Base-by-base conservation (phyloP, 2,797 vertebrate genomes). In the Sebastes nivosus region DNA sequence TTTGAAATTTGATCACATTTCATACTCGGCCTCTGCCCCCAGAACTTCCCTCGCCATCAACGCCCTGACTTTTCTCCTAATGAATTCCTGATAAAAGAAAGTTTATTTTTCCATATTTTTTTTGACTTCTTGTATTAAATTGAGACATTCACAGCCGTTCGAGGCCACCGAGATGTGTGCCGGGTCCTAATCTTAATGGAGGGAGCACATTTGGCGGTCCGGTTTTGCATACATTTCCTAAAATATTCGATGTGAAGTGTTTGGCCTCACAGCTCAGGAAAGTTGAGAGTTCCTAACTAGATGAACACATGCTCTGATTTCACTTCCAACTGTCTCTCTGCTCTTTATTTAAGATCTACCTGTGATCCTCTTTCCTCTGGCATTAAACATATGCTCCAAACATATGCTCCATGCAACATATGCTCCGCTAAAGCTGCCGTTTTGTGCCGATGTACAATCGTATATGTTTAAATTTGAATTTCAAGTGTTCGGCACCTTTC, bases 1-100 rank as follows among this genome's bases (percentile, higher is more conserved):
- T 91, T 92, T 90, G 83, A 91, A 91, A 92, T 92, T 89, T 89
- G 85, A 95, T 94, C 91, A 86, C 90, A 94, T 92, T 93, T 92
- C 88, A 90, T 89, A 90, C 83, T 38, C 70, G 77, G 68, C 81
- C 75, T 73, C 78, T 83, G 80, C 85, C 87, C 83, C 83, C 68
- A 75, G 74, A 90, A 87, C 85, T 79, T 77, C 77, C 66, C 78
- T 74, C 77, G 66, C 65, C 76, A 77, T 75, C 74, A 54, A 82
- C 60, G 42, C 77, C 58, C 18, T 50, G 72, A 88, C 73, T 85
- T 80, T 80, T n/a, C 77, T 61, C 63, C 84, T 90, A 94, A 94
- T 93, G 86, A 93, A 94, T 93, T 94, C 89, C 84, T 87, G 84
- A 93, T 90, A 88, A 89, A 89, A 83, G 81, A 87, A 85, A 90